Percentiles rank a stretch among this genome's conserved stretches.
Evolutionary conservation across 92 coral and sea anemone genomes (phyloP).

Genomic region (Bergia sp.): DNA sequence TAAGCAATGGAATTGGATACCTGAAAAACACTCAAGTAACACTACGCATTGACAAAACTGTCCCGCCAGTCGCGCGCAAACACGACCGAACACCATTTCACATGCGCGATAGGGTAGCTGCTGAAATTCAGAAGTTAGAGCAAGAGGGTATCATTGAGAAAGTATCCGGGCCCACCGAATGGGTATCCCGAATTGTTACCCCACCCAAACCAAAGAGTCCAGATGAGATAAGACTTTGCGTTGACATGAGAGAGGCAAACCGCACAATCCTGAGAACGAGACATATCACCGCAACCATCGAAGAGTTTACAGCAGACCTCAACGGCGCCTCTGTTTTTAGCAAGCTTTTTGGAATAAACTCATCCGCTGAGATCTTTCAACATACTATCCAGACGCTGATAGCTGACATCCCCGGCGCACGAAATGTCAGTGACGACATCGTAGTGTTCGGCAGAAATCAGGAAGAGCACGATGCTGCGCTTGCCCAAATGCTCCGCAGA

Average conservation of each 20-base stretch:
- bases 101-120: constrained; percentile 47
- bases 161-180: constrained; percentile 47
- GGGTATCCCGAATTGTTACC: constrained; percentile 50
- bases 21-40: not conserved
- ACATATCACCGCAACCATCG: constrained; percentile 28
- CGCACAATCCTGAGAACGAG: constrained; percentile 39
- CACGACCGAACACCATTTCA: constrained; percentile 37
- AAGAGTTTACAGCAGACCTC: constrained; percentile 32
- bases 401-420: constrained; percentile 54
- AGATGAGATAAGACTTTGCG: constrained; percentile 49
- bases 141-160: not conserved
- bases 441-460: constrained; percentile 33
- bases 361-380: constrained; percentile 27
- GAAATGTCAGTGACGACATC: constrained; percentile 49
- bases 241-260: constrained; percentile 55
- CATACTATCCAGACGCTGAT: constrained; percentile 37
- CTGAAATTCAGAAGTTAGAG: constrained; percentile 34
- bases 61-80: not conserved
- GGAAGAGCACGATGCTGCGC: constrained; percentile 29
- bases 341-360: constrained; percentile 29
- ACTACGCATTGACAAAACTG: not conserved
- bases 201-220: constrained; percentile 54
- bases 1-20: constrained; percentile 38
- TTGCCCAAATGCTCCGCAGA: constrained; percentile 5
- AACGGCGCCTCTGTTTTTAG: constrained; percentile 18